Evolutionary conservation across 2,888 invertebrate species (phyloP).

Genomic region (Mythimna impura): DNA sequence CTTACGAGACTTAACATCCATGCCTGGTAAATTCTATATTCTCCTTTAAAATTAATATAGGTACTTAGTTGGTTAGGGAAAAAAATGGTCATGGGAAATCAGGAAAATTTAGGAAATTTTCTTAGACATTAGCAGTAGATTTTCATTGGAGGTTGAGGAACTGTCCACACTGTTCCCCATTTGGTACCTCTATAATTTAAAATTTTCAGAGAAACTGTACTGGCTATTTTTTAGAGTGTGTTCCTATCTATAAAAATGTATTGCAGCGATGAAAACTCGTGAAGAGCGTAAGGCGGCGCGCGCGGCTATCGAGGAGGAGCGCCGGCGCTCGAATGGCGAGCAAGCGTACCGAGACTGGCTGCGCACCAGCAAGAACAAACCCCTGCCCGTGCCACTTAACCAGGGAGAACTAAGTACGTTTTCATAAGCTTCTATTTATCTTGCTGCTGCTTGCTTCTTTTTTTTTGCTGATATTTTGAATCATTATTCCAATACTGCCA

Average conservation of each 20-base stretch:
- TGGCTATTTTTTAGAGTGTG: neutral
- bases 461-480: too few relatives aligned
- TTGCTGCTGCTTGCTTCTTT: too few relatives aligned
- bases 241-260: neutral
- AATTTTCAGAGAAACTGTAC: neutral
- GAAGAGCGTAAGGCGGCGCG: conserved; percentile 87
- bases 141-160: neutral
- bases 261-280: conserved; percentile 83
- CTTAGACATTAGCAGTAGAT: neutral
- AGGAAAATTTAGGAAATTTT: too few relatives aligned
- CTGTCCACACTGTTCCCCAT: neutral
- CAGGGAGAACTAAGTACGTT: conserved; percentile 91
- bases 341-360: conserved; percentile 92
- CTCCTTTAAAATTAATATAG: too few relatives aligned
- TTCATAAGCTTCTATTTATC: too few relatives aligned
- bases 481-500: too few relatives aligned
- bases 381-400: conserved; percentile 91
- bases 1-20: too few relatives aligned
- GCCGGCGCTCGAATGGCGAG: conserved; percentile 87
- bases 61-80: too few relatives aligned
- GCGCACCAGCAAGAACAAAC: conserved; percentile 91
- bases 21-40: too few relatives aligned
- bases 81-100: too few relatives aligned
- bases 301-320: conserved; percentile 87
- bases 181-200: too few relatives aligned